A percentile compares a stretch with the other conserved stretches of the same genome.
These are phyloP conservation scores for Borostomias antarcticus DNA, from an alignment of 2,797 vertebrate species.

Conservation along the genomic window DNA sequence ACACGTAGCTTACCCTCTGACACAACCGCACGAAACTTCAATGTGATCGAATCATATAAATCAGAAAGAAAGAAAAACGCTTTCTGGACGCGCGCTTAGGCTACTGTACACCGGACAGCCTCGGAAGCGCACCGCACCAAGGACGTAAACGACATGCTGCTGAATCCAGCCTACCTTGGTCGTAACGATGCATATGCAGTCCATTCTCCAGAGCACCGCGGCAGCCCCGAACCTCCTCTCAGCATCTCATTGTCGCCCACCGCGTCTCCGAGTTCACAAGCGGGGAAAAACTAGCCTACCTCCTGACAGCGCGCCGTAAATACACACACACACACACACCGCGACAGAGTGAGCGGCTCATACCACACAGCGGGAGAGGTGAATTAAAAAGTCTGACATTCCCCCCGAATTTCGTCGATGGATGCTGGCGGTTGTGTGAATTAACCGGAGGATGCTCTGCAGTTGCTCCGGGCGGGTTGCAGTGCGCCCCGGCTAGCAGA, in stretches of 20 bases:
- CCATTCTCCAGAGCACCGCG: background rate
- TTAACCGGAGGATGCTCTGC: too few relatives aligned
- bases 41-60: background rate
- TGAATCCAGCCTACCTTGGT: background rate
- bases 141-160: background rate
- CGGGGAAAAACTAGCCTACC: background rate
- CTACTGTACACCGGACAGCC: background rate
- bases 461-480: too few relatives aligned
- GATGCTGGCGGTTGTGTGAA: too few relatives aligned
- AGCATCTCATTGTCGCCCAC: background rate
- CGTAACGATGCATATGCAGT: constrained; percentile 7
- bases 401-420: too few relatives aligned
- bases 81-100: background rate
- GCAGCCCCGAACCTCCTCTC: background rate
- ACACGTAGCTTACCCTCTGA: too few relatives aligned
- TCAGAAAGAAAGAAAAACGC: background rate
- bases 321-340: background rate
- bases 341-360: background rate
- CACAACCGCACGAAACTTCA: background rate
- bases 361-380: background rate
- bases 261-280: background rate
- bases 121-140: background rate
- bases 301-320: background rate
- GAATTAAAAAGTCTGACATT: too few relatives aligned
- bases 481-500: too few relatives aligned